phyloP scores from a whole-genome alignment of 1,140 invertebrate species.

The Trachymyrmex septentrionalis region DNA sequence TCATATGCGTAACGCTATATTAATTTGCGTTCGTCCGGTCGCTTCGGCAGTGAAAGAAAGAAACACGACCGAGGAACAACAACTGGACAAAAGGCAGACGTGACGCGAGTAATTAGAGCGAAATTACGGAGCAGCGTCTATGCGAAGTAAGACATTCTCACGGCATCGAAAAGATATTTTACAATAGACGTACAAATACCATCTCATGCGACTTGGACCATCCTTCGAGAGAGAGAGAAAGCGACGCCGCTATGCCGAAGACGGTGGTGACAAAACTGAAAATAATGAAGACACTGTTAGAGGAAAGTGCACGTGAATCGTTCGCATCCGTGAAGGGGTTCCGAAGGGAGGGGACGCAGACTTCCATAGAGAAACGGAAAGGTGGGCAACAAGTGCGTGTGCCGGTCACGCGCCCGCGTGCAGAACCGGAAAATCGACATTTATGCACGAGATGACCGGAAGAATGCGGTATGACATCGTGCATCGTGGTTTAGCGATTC shows the following conservation, averaged over 20 bases:
- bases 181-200: not conserved
- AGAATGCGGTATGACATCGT: constrained; percentile 66
- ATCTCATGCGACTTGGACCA: not conserved
- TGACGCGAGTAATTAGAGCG: constrained; percentile 39
- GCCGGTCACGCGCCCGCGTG: constrained; percentile 76
- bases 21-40: constrained; percentile 45
- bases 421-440: constrained; percentile 74
- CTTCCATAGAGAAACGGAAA: constrained; percentile 65
- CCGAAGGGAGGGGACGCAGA: constrained; percentile 20
- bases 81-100: constrained; percentile 16
- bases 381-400: constrained; percentile 75
- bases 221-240: not conserved
- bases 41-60: constrained; percentile 11
- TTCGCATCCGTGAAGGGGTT: constrained; percentile 37
- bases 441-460: constrained; percentile 75
- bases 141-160: constrained; percentile 19
- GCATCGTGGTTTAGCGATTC: not conserved
- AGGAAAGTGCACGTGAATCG: constrained; percentile 29
- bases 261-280: constrained; percentile 41
- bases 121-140: constrained; percentile 29
- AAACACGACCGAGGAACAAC: not conserved
- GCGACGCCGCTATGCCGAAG: not conserved
- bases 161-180: constrained; percentile 4
- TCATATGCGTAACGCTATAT: constrained; percentile 39
- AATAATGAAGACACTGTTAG: constrained; percentile 39